These are phyloP conservation scores for Panorpa germanica DNA, from an alignment of 2,888 invertebrate species.

Conservation along the genomic window DNA sequence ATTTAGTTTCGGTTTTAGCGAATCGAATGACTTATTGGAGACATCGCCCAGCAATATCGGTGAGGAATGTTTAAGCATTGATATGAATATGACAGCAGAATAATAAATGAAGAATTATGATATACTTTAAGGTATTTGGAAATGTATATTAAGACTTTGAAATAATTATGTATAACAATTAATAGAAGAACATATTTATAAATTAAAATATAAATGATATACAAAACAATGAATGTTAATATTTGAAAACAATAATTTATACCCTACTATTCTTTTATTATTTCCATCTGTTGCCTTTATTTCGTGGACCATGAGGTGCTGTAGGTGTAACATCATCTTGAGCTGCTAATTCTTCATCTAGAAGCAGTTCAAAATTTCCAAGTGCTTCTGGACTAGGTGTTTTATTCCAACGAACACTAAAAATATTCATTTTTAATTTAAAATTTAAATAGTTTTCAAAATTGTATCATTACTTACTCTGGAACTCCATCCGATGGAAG, in stretches of 20 bases:
- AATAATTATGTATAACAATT: too few relatives aligned
- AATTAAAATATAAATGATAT: too few relatives aligned
- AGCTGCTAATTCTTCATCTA: conserved; percentile 63
- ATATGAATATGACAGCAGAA: conserved; percentile 25
- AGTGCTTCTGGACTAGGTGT: conserved; percentile 52
- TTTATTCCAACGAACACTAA: conserved; percentile 70
- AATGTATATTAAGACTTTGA: too few relatives aligned
- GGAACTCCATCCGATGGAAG: conserved; percentile 76
- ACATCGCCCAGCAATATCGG: conserved; percentile 66
- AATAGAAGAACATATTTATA: too few relatives aligned
- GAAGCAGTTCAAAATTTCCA: conserved; percentile 65
- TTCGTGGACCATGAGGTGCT: conserved; percentile 6
- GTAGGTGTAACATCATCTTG: conserved; percentile 31
- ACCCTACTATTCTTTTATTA: too few relatives aligned
- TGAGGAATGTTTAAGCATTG: conserved; percentile 58
- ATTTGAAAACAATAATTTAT: too few relatives aligned
- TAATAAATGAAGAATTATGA: too few relatives aligned
- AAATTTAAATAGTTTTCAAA: conserved; percentile 2
- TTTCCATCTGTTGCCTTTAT: conserved; percentile 12
- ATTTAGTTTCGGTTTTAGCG: conserved; percentile 32
- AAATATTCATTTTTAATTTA: conserved; percentile 10
- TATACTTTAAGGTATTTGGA: too few relatives aligned
- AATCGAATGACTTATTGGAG: conserved; percentile 68
- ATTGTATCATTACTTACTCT: conserved; percentile 34
- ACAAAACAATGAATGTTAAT: too few relatives aligned